A percentile compares a stretch with the other conserved stretches of the same genome.
Evolutionary conservation across 2,113 vertebrate species (phyloP).

Genomic region (Sinocyclocheilus rhinocerous): DNA sequence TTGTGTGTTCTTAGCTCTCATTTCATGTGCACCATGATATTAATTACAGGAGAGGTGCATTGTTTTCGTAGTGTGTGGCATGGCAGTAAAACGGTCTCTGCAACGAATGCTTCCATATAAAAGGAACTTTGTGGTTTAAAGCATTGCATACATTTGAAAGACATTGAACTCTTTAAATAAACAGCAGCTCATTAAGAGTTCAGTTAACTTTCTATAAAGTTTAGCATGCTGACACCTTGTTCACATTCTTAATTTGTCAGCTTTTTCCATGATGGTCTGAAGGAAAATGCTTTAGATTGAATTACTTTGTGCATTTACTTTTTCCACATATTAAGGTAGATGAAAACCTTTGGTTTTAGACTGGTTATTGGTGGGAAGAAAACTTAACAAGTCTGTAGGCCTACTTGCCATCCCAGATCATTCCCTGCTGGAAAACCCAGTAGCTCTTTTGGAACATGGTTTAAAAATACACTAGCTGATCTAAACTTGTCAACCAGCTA

Average conservation of each 20-base stretch:
- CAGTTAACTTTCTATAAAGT: constrained; percentile 47
- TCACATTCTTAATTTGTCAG: constrained; percentile 15
- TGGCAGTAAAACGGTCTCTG: constrained; percentile 56
- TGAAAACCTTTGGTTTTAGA: no score
- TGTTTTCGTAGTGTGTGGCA: constrained; percentile 70
- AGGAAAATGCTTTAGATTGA: constrained; percentile 24
- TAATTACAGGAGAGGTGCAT: constrained; percentile 74
- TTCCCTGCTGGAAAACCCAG: neutral
- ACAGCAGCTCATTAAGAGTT: constrained; percentile 51
- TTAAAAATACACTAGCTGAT: neutral
- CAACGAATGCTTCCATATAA: constrained; percentile 61
- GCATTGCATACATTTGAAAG: constrained; percentile 49
- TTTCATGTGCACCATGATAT: constrained; percentile 65
- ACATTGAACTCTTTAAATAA: constrained; percentile 47
- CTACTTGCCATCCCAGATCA: neutral
- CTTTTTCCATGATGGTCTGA: neutral
- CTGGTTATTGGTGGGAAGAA: neutral
- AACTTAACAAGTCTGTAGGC: neutral
- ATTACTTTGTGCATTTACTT: neutral
- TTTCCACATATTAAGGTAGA: neutral
- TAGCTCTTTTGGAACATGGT: neutral
- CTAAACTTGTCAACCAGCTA: neutral
- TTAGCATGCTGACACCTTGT: constrained; percentile 41
- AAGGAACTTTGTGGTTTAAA: constrained; percentile 47
- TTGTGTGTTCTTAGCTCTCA: constrained; percentile 62